Evolutionary conservation across 2,888 invertebrate species (phyloP).

Genomic region (Cenopis cana): DNA sequence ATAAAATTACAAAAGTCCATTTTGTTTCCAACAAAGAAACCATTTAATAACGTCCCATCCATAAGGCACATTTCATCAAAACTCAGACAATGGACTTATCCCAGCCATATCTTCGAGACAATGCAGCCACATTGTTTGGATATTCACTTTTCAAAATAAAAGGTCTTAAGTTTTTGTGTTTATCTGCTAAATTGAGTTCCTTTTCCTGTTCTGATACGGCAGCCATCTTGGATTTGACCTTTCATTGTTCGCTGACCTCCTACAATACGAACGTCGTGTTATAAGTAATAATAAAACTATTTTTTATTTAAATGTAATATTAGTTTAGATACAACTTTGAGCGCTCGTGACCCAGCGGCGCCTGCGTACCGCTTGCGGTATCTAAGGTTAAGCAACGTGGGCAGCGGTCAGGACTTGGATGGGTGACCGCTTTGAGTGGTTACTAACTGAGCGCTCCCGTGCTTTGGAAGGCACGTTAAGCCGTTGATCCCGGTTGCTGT

Average conservation of each 20-base stretch:
- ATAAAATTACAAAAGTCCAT: not conserved
- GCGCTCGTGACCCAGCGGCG: too few species aligned
- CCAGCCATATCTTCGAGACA: constrained; percentile 33
- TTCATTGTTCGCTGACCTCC: constrained; percentile 30
- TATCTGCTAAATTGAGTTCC: not conserved
- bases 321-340: not conserved
- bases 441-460: too few species aligned
- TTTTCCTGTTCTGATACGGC: not conserved
- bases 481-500: too few species aligned
- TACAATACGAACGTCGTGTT: not conserved
- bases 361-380: too few species aligned
- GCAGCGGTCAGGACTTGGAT: too few species aligned
- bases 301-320: constrained; percentile 8
- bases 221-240: constrained; percentile 25
- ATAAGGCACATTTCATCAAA: constrained; percentile 34
- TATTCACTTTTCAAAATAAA: not conserved
- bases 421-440: too few species aligned
- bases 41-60: constrained; percentile 21
- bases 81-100: constrained; percentile 38
- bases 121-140: constrained; percentile 16
- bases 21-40: not conserved
- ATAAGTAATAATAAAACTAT: too few species aligned
- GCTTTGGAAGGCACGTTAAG: too few species aligned
- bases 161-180: not conserved
- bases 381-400: too few species aligned